Conservation (phyloP, 2,113 vertebrate genomes). For the Tragelaphus strepsiceros region DNA sequence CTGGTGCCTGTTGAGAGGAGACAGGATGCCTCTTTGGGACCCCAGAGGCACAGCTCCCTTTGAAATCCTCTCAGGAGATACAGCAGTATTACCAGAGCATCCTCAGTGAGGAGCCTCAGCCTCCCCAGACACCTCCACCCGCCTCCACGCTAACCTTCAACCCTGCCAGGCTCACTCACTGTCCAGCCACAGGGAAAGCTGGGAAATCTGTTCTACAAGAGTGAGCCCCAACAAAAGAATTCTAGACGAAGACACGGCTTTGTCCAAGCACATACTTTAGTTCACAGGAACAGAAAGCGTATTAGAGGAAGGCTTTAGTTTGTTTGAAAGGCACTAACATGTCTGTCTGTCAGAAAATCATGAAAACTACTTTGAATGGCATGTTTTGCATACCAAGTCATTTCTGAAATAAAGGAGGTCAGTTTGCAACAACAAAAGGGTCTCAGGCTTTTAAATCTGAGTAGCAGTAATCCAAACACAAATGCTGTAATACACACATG, state of each 20-base stretch:
- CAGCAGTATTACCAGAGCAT: background rate
- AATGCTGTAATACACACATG: background rate
- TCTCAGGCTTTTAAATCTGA: conserved; percentile 22
- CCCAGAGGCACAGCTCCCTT: conserved; percentile 13
- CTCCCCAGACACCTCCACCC: background rate
- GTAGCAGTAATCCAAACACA: conserved; percentile 12
- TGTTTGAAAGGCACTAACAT: conserved; percentile 25
- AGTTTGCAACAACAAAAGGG: conserved; percentile 50
- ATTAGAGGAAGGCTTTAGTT: conserved; percentile 33
- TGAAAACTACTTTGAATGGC: conserved; percentile 39
- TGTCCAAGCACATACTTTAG: conserved; percentile 65
- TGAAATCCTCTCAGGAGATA: background rate
- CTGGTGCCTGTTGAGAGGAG: background rate
- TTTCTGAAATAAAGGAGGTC: conserved; percentile 62
- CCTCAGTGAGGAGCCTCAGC: background rate
- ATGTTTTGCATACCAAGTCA: conserved; percentile 48
- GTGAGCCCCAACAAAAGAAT: conserved; percentile 57
- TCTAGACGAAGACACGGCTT: background rate
- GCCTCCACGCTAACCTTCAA: background rate
- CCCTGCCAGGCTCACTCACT: background rate
- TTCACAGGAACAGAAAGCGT: conserved; percentile 33
- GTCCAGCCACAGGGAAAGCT: conserved; percentile 20
- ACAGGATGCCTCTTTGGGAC: background rate
- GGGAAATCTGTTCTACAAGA: conserved; percentile 61
- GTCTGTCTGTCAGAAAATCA: conserved; percentile 50